Evolutionary conservation across 2,113 vertebrate genomes (phyloP).

Genomic region (Smithornis capensis): DNA sequence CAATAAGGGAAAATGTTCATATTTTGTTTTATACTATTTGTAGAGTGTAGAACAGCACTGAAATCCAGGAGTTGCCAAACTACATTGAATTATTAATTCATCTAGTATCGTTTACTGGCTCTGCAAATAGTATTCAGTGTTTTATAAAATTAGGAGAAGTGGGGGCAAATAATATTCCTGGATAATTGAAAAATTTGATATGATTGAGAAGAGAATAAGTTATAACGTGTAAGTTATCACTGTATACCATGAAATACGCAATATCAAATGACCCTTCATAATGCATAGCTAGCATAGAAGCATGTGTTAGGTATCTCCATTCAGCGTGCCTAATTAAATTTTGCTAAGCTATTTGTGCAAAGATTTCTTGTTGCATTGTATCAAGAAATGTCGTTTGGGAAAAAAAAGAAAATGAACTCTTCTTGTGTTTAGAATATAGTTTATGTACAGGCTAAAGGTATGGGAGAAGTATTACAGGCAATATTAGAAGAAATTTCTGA

Average conservation of each 20-base stretch:
- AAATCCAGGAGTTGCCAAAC: neutral
- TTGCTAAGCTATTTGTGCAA: neutral
- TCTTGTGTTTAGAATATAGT: neutral
- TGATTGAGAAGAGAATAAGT: neutral
- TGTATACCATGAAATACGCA: neutral
- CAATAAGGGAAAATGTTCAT: neutral
- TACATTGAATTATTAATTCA: neutral
- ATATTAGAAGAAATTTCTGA: neutral
- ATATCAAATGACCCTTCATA: neutral
- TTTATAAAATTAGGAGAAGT: constrained; percentile 8
- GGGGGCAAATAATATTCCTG: neutral
- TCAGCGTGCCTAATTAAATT: constrained; percentile 26
- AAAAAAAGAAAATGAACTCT: neutral
- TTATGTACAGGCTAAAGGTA: neutral
- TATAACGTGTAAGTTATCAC: neutral
- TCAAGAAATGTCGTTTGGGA: neutral
- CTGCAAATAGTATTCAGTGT: neutral
- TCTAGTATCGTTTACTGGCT: neutral
- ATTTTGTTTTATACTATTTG: neutral
- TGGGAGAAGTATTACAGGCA: neutral
- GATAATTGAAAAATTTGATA: constrained; percentile 13
- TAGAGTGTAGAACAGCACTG: neutral
- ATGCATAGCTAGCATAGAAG: neutral
- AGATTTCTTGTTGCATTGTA: neutral
- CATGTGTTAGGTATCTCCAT: neutral